Conservation (phyloP, 2,888 invertebrate species). For the Ornithoptera priamus region DNA sequence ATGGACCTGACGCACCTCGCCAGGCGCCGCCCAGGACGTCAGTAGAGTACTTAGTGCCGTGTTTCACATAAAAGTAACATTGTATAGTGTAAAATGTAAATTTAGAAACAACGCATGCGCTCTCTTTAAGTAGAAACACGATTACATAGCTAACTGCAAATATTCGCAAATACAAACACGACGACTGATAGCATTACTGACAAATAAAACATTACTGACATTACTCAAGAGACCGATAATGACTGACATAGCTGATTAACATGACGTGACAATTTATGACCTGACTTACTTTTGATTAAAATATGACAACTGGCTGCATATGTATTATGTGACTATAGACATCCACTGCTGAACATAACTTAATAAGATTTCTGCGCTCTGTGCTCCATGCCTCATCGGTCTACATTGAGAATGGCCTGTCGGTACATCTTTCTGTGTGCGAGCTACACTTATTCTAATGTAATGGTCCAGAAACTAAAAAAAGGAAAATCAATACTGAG, state of each 20-base stretch:
- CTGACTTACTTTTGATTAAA: not conserved
- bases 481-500: too few relatives aligned
- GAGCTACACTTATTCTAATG: too few relatives aligned
- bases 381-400: too few relatives aligned
- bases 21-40: slow-evolving; percentile 51
- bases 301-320: not conserved
- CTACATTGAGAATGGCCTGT: too few relatives aligned
- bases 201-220: too few relatives aligned
- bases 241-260: not conserved
- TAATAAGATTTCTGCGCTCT: too few relatives aligned
- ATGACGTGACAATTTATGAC: not conserved
- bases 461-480: too few relatives aligned
- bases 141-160: not conserved
- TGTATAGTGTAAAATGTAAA: not conserved
- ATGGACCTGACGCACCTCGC: slow-evolving; percentile 52
- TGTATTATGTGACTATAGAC: not conserved
- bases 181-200: too few relatives aligned
- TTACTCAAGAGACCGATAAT: too few relatives aligned
- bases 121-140: not conserved
- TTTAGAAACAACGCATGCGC: not conserved
- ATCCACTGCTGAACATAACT: too few relatives aligned
- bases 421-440: too few relatives aligned
- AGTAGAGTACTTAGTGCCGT: slow-evolving; percentile 24
- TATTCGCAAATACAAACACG: too few relatives aligned
- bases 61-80: not conserved